Evolutionary conservation across 2,797 vertebrate species (phyloP), one percentile per base, ranked within the genome.

Genomic region (Remorina albescens): DNA sequence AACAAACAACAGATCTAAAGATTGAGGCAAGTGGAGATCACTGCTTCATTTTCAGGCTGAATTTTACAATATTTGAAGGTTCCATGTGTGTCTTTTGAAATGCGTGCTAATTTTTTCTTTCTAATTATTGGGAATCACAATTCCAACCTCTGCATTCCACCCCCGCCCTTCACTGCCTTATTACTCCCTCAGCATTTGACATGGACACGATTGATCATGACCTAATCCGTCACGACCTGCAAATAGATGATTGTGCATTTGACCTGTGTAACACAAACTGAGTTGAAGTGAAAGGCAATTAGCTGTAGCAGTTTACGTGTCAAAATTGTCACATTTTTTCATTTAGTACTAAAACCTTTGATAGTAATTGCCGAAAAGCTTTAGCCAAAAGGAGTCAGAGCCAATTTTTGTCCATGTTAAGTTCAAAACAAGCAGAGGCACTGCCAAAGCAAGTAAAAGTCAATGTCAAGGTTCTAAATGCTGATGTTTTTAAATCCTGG

Each of bases 371-470:
- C 41, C 41, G 0, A 42, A 42, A 6, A 49, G 47, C 5, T 2
- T 16, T 3, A 41, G 13, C 7, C 6, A 49, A 25, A 34, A 44
- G 21, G 16, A 41, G 54, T 47, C 25, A 47, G 11, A 23, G 53
- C 30, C 0, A 37, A 0, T 36, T 47, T 54, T 54, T 32, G 12
- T 47, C 8, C 28, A 23, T 2, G 5, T 54, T 39, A 28, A 23
- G 8, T 42, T 26, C 30, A 56, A 34, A 55, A 47, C 49, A 61
- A 25, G 1, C 19, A 47, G 47, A 53, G 19, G 25, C 2, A 28
- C 68, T 37, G 28, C 34, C 60, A 63, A 63, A 23, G 23, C 23
- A 2, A 23, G 15, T 41, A 56, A 57, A 57, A 11, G 9, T 55
- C 58, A 0, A 34, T 19, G 10, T 64, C 44, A 58, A 59, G 30